Conservation (phyloP, 2,797 vertebrate species). For the Mus minutoides region DNA sequence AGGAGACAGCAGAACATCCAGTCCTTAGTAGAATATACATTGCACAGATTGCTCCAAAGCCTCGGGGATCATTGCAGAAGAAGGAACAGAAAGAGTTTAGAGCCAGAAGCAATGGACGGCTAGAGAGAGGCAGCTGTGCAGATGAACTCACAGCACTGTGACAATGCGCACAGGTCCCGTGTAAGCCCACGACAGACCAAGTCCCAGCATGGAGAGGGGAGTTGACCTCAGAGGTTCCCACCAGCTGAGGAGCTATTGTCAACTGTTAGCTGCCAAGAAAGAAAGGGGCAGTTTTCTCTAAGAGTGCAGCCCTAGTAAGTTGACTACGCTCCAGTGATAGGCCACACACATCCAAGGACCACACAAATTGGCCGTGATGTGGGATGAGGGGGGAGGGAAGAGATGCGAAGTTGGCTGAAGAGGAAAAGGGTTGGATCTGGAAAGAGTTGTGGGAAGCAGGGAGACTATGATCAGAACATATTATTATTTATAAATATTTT, state of each 20-base stretch:
- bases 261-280: neutral
- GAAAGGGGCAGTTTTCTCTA: neutral
- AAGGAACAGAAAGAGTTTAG: neutral
- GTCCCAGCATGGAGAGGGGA: neutral
- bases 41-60: neutral
- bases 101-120: rapidly evolving
- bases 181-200: neutral
- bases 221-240: neutral
- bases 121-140: too few species aligned
- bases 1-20: neutral
- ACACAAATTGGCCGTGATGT: neutral
- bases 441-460: neutral
- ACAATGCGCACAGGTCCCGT: too few species aligned
- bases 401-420: neutral
- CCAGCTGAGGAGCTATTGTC: neutral
- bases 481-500: neutral
- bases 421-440: neutral
- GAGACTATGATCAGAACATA: too few species aligned
- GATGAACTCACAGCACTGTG: neutral
- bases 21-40: neutral
- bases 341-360: neutral
- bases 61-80: too few species aligned
- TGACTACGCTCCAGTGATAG: neutral
- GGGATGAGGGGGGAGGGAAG: neutral
- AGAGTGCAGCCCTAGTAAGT: neutral